Evolutionary conservation across 1,140 invertebrate species (phyloP).

Genomic region (Dryas iulia): DNA sequence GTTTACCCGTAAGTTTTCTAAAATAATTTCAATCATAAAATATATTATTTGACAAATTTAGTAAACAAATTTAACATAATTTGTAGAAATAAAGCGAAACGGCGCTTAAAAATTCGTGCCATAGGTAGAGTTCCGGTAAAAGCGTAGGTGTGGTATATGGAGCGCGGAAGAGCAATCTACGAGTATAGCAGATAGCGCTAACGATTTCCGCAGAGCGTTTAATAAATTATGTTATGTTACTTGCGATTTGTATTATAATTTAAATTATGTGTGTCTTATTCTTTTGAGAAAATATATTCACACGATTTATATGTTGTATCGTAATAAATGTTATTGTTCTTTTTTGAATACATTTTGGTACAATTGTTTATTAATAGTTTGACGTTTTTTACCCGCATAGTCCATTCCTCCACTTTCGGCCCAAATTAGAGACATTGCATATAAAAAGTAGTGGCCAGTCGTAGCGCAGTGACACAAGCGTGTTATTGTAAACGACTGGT

Average conservation of each 20-base stretch:
- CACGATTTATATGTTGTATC: background rate
- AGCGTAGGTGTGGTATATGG: conserved; percentile 2
- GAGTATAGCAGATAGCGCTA: background rate
- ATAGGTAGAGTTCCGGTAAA: conserved; percentile 3
- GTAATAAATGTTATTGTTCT: too few species aligned
- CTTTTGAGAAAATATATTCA: too few species aligned
- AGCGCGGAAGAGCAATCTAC: conserved; percentile 13
- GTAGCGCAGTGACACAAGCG: too few species aligned
- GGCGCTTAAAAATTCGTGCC: background rate
- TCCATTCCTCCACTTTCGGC: too few species aligned
- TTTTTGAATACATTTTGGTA: too few species aligned
- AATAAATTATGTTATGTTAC: conserved; percentile 13
- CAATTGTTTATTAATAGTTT: too few species aligned
- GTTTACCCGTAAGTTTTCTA: too few species aligned
- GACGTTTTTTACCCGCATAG: too few species aligned
- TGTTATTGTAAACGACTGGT: too few species aligned
- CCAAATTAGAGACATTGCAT: too few species aligned
- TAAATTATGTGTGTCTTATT: too few species aligned
- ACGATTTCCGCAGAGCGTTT: conserved; percentile 1
- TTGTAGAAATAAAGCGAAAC: background rate
- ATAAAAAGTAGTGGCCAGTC: too few species aligned
- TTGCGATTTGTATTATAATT: background rate
- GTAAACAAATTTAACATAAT: background rate
- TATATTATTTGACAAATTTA: background rate
- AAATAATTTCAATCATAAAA: background rate